A percentile compares a stretch with the other conserved stretches of the same genome.
Evolutionary conservation across 2,113 vertebrate species (phyloP).

Genomic region (Mustelus asterias): DNA sequence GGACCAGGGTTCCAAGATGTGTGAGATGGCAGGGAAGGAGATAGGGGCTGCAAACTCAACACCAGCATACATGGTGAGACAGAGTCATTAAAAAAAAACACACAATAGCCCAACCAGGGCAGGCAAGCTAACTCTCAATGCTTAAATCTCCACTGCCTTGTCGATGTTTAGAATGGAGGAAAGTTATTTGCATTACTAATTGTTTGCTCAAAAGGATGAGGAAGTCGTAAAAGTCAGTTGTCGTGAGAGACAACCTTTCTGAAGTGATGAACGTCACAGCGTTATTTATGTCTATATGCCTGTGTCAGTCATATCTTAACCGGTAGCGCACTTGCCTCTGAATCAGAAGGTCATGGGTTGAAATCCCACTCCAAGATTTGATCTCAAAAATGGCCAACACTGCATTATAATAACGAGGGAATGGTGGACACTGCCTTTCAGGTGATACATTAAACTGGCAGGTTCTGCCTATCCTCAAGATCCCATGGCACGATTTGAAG

Average conservation of each 20-base stretch:
- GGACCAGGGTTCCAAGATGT: neutral
- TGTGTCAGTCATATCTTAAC: no score
- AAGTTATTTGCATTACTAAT: neutral
- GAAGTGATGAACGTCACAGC: neutral
- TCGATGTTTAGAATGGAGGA: no score
- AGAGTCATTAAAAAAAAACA: neutral
- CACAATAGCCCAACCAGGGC: neutral
- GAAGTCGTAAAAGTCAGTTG: neutral
- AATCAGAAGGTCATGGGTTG: no score
- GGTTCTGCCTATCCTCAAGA: no score
- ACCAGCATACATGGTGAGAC: neutral
- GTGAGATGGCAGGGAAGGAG: neutral
- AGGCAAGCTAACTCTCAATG: neutral
- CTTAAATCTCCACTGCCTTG: neutral
- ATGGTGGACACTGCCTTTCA: no score
- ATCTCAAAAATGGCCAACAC: no score
- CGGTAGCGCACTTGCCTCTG: no score
- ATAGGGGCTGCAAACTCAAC: neutral
- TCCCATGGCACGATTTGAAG: no score
- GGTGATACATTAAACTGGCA: no score
- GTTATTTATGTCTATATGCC: neutral
- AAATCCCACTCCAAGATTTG: no score
- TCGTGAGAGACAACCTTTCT: neutral
- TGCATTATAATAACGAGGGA: no score
- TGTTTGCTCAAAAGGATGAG: neutral